Conservation (phyloP, 2,888 invertebrate genomes). For the Drosophila ustulata region DNA sequence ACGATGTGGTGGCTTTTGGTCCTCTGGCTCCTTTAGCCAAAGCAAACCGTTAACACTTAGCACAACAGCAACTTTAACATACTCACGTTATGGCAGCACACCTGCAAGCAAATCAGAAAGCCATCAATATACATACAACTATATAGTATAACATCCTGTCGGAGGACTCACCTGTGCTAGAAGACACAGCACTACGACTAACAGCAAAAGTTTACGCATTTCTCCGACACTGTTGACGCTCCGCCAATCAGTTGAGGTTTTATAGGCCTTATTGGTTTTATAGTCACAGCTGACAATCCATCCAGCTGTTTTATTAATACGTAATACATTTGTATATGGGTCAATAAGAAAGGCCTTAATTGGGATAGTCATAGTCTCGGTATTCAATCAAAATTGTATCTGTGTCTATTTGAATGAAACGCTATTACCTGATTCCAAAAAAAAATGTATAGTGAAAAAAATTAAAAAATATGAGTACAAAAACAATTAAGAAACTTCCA, state of each 20-base stretch:
- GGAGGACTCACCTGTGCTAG: constrained; percentile 40
- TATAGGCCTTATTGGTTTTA: constrained; percentile 28
- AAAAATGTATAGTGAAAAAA: not conserved
- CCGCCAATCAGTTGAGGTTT: not conserved
- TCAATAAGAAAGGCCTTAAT: constrained; percentile 7
- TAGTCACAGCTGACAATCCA: constrained; percentile 32
- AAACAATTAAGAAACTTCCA: not conserved
- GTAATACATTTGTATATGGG: constrained; percentile 18
- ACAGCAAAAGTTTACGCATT: constrained; percentile 42
- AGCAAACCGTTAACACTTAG: not conserved
- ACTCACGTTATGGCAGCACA: constrained; percentile 39
- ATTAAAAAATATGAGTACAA: not conserved
- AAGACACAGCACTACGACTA: constrained; percentile 31
- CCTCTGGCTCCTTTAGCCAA: constrained; percentile 1
- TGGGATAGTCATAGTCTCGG: not conserved
- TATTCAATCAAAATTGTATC: not conserved
- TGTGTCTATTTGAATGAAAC: not conserved
- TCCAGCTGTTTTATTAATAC: constrained; percentile 46
- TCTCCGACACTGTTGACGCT: not conserved
- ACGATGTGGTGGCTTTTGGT: not conserved
- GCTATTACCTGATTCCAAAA: not conserved
- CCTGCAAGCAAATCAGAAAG: constrained; percentile 9
- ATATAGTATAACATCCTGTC: not conserved
- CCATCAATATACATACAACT: not conserved
- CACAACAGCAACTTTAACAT: not conserved